phyloP scores from a whole-genome alignment of 2,113 vertebrate species.

The Anhinga rufa region DNA sequence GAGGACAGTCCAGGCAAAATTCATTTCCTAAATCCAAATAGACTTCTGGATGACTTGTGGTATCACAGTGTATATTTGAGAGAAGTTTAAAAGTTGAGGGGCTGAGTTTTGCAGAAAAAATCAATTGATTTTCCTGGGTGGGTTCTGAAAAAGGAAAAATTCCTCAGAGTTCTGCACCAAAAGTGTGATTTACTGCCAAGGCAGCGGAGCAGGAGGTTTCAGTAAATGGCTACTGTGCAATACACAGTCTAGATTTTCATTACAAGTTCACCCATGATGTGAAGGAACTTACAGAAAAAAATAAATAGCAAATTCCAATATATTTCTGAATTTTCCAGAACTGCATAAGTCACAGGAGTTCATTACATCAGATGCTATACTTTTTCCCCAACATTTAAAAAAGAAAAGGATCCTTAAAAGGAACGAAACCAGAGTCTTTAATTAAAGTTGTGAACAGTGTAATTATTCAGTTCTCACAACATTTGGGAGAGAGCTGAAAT shows the following conservation, averaged over 20 bases:
- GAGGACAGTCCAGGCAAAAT: background rate
- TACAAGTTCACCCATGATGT: background rate
- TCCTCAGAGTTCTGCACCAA: background rate
- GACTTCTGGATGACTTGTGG: background rate
- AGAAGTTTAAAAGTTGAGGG: background rate
- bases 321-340: background rate
- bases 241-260: background rate
- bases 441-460: background rate
- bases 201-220: background rate
- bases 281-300: background rate
- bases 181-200: background rate
- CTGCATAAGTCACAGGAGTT: background rate
- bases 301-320: background rate
- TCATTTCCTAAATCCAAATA: conserved; percentile 51
- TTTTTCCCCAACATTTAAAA: background rate
- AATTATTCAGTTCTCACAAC: conserved; percentile 9
- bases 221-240: background rate
- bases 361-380: background rate
- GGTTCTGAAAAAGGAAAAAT: background rate
- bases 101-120: background rate
- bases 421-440: background rate
- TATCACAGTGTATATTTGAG: background rate
- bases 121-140: background rate
- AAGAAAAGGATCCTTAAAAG: background rate
- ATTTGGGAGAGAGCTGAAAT: background rate